Base-by-base conservation (phyloP, 2,797 vertebrate genomes). In the Diceros bicornis region DNA sequence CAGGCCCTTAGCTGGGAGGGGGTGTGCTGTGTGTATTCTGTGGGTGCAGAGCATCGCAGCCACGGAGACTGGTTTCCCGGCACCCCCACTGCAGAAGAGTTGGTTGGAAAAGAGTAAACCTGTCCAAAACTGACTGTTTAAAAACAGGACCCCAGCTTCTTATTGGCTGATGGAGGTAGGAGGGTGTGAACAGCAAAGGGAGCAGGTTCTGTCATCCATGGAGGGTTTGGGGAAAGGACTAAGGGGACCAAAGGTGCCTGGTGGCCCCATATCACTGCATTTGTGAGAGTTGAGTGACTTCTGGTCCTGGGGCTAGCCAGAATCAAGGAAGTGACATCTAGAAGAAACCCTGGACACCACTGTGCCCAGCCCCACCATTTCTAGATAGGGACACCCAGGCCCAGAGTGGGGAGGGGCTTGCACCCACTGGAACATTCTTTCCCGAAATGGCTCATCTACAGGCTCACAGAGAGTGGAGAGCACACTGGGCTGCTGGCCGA, bases 401-500 rank as follows among this genome's bases (percentile, higher is more conserved):
- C n/a, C 23, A 66, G 44, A 61, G 52, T 32, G 25, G 61, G 50
- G 50, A 84, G 20, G 57, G 61, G 13, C 55, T 93, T 72, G 27
- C 12, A 17, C 59, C 44, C 77, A 23, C 61, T 78, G 72, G 86
- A 55, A 78, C 34, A 20, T 84, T 69, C 78, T 66, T 64, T 59
- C 57, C 44, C 50, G 68, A 78, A 3, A 21, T 2, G 57, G 52
- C 32, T 50, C 50, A 11, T 7, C 44, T 47, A 8, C 44, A 47
- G 0, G n/a, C 52, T 13, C 7, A 34, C 61, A 66, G 47, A 14
- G 20, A 47, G 7, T 7, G 7, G 12, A 37, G 34, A 59, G 57
- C 1, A 3, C 20, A 0, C 7, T 9, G 20, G 20, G 20, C 64
- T 2, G 4, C 74, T 6, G 0, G 8, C 18, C 7, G 13, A 52